These are phyloP conservation scores for Phortica variegata DNA, from an alignment of 1,140 invertebrate species.

Conservation along the genomic window DNA sequence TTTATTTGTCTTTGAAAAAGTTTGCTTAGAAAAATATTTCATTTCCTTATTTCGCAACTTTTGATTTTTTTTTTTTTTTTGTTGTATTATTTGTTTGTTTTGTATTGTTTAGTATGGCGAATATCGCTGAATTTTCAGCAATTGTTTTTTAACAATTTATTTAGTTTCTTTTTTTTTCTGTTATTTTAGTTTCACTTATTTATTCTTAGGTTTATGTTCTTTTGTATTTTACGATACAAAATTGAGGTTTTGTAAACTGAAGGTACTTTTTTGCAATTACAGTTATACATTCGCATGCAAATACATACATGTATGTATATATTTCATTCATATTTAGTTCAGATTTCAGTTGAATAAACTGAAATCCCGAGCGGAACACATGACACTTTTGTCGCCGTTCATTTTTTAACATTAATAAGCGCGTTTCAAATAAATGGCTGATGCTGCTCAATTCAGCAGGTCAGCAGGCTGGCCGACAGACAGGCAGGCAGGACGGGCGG, in stretches of 20 bases:
- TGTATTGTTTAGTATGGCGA: too few species aligned
- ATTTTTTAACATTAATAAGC: too few species aligned
- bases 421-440: too few species aligned
- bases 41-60: neutral
- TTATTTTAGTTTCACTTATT: conserved; percentile 12
- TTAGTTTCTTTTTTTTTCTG: neutral
- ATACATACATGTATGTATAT: too few species aligned
- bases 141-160: neutral
- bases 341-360: conserved; percentile 2
- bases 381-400: too few species aligned
- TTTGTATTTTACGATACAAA: conserved; percentile 3
- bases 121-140: too few species aligned
- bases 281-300: too few species aligned
- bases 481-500: too few species aligned
- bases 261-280: conserved; percentile 35
- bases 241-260: conserved; percentile 46
- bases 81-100: too few species aligned
- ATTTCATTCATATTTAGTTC: neutral
- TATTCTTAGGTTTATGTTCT: neutral
- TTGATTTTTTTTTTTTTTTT: neutral
- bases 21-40: neutral
- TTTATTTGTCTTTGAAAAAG: conserved; percentile 3
- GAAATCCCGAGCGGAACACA: too few species aligned
- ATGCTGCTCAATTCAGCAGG: conserved; percentile 19
- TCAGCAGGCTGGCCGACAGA: too few species aligned